Evolutionary conservation across 2,888 invertebrate genomes (phyloP).

Genomic region (Leistus spinibarbis): DNA sequence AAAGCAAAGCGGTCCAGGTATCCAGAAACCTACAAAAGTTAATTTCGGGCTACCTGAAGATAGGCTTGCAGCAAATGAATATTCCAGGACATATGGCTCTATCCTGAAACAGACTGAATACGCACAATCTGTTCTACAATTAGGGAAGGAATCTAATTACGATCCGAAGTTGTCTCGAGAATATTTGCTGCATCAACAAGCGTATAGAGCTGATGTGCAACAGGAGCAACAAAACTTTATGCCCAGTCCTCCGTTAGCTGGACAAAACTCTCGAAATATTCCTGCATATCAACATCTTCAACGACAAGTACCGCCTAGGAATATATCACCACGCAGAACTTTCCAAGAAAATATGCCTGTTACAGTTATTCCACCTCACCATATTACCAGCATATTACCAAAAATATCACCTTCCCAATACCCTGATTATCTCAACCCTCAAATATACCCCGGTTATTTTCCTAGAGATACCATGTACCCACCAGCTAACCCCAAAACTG

Average conservation of each 20-base stretch:
- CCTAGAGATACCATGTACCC: slow-evolving; percentile 10
- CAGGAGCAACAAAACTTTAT: slow-evolving; percentile 16
- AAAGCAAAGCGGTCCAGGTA: neutral
- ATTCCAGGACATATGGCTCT: neutral
- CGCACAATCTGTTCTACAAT: slow-evolving; percentile 11
- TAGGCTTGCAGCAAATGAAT: slow-evolving; percentile 12
- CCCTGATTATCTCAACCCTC: slow-evolving; percentile 9
- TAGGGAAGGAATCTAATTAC: slow-evolving; percentile 10
- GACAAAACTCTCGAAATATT: slow-evolving; percentile 1
- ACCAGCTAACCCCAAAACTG: slow-evolving; percentile 5
- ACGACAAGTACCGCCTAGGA: slow-evolving; percentile 19
- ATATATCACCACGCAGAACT: slow-evolving; percentile 31
- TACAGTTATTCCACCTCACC: slow-evolving; percentile 22
- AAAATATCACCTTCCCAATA: slow-evolving; percentile 13
- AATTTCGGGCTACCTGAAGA: neutral
- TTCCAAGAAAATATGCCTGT: slow-evolving; percentile 35
- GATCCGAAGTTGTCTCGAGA: slow-evolving; percentile 17
- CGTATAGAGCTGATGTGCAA: neutral
- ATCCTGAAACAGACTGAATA: slow-evolving; percentile 12
- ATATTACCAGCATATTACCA: slow-evolving; percentile 5
- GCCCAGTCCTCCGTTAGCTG: slow-evolving; percentile 15
- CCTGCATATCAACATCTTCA: neutral
- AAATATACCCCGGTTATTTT: slow-evolving; percentile 16
- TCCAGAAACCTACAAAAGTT: slow-evolving; percentile 17
- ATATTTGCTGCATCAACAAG: slow-evolving; percentile 13